phyloP scores from a whole-genome alignment of 2,113 vertebrate genomes.

The Dasyprocta punctata region DNA sequence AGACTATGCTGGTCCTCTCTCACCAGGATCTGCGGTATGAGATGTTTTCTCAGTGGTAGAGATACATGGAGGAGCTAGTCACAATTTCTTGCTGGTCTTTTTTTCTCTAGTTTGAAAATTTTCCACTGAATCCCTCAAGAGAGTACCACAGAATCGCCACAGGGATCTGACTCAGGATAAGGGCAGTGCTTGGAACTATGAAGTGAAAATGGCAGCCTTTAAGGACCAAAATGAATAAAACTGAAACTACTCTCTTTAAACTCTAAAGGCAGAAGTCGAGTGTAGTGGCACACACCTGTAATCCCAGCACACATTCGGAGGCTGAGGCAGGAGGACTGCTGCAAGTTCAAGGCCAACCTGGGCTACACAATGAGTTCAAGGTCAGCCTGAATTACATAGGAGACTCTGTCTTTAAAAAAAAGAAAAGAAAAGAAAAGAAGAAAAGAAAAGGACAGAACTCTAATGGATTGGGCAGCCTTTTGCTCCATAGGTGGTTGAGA shows the following conservation, averaged over 20 bases:
- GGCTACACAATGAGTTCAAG: neutral
- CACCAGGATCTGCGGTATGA: neutral
- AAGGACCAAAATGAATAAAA: neutral
- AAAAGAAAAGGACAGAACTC: neutral
- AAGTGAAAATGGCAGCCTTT: conserved; percentile 3
- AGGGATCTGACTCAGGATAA: neutral
- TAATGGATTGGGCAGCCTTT: neutral
- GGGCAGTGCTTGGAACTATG: neutral
- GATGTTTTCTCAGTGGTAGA: conserved; percentile 11
- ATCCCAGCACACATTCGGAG: neutral
- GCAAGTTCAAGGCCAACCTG: neutral
- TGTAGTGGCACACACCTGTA: neutral
- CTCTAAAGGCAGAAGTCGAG: neutral
- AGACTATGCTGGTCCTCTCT: neutral
- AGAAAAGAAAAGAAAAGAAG: too few relatives aligned
- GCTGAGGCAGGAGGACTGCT: neutral
- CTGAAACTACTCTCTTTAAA: neutral
- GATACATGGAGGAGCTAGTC: neutral
- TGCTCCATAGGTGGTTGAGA: neutral
- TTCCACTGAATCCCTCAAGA: neutral
- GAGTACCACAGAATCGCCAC: neutral
- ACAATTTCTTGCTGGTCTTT: conserved; percentile 46
- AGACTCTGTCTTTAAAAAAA: neutral
- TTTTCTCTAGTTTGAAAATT: neutral
- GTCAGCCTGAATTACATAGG: neutral